Evolutionary conservation across 2,113 vertebrate species (phyloP), one percentile per base, ranked within the genome.

Genomic region (Myiozetetes cayanensis): DNA sequence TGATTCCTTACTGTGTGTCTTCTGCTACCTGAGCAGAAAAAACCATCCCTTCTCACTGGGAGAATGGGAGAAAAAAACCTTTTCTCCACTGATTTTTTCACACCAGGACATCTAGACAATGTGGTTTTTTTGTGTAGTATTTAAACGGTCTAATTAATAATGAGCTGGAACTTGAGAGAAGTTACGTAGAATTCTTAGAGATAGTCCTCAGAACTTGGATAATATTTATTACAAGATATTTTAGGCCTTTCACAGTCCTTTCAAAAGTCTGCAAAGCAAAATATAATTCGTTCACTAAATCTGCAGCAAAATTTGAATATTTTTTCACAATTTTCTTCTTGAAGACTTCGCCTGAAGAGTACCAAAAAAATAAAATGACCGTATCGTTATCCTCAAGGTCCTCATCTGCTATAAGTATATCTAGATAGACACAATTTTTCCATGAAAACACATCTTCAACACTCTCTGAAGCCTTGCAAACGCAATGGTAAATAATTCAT

Each of bases 31-130:
- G 1, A 39, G 12, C 23, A 72, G 43, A 49, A 76, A 56, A 58
- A 19, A 41, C 18, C 0, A 0, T 8, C 35, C 20, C 10, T 68
- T 63, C 47, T 61, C 58, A 7, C 24, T 37, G 22, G 22, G 15
- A 81, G 22, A 58, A 44, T 23, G 59, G 20, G 16, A 62, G 30
- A 55, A 75, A 75, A 47, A 2, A 3, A 1, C 39, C 13, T 75
- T 73, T 95, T 21, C 27, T 70, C 33, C n/a, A 73, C 8, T 55
- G 77, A 66, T 24, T 14, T 35, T 91, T 86, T 92, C 68, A 62
- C 13, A 58, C 3, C 23, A 77, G 46, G 24, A 62, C 31, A 92
- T 44, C 33, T 28, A 41, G 52, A 67, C n/a, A 41, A 49, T 1
- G 1, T 0, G 39, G 39, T 4, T 10, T 5, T 66, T 91, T 83